These are phyloP conservation scores for Nothobranchius kuhntae DNA, from an alignment of 2,113 vertebrate genomes.

Conservation along the genomic window DNA sequence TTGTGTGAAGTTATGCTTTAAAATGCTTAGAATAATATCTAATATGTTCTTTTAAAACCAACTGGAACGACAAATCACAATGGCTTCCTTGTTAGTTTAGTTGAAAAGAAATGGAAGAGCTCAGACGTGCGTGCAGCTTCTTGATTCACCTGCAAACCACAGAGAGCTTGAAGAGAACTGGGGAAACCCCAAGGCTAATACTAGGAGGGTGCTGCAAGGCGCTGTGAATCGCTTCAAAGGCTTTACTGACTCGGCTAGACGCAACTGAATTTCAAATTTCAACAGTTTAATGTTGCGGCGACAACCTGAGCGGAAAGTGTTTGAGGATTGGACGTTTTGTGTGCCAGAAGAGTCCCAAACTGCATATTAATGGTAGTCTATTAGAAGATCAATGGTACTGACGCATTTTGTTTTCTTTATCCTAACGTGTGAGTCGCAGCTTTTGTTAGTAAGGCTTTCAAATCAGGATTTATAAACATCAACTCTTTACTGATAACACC, in stretches of 20 bases:
- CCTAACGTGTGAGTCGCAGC: constrained; percentile 32
- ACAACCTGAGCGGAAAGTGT: constrained; percentile 13
- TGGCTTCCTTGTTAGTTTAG: constrained; percentile 77
- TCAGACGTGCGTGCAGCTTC: constrained; percentile 52
- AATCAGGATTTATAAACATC: constrained; percentile 34
- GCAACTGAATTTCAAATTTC: constrained; percentile 22
- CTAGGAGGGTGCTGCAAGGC: constrained; percentile 1
- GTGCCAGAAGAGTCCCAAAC: neutral
- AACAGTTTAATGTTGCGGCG: constrained; percentile 51
- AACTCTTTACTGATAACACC: constrained; percentile 38
- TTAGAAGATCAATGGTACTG: constrained; percentile 34
- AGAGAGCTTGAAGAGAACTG: constrained; percentile 26
- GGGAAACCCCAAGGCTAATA: constrained; percentile 17
- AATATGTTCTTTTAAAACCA: constrained; percentile 22
- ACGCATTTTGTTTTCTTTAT: constrained; percentile 24
- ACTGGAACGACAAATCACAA: constrained; percentile 81
- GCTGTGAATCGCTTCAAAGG: constrained; percentile 32
- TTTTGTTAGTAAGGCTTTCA: constrained; percentile 3
- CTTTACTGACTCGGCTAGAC: constrained; percentile 36
- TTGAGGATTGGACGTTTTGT: constrained; percentile 24
- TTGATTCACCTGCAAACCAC: constrained; percentile 62
- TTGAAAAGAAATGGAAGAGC: constrained; percentile 65
- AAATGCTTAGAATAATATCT: constrained; percentile 74
- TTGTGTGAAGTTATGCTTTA: constrained; percentile 24
- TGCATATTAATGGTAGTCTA: constrained; percentile 43